phyloP scores from a whole-genome alignment of 2,113 vertebrate genomes.

The Pangasianodon hypophthalmus region DNA sequence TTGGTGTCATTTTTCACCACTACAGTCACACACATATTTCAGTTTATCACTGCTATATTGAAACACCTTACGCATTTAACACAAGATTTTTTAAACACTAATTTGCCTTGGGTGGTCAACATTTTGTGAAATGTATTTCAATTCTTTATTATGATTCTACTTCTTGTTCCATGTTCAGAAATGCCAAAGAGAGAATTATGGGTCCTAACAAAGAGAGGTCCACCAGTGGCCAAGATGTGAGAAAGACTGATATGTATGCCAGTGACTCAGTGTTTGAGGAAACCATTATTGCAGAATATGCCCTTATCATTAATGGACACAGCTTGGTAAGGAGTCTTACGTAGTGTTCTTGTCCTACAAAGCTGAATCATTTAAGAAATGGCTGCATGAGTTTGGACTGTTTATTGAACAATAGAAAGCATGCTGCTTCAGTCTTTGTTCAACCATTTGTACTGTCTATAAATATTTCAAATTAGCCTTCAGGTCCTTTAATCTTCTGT shows the following conservation, averaged over 20 bases:
- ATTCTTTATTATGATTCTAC: background rate
- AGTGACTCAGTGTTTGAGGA: constrained; percentile 73
- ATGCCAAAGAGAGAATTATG: constrained; percentile 72
- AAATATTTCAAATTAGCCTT: background rate
- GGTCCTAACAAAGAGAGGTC: constrained; percentile 62
- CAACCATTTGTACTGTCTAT: background rate
- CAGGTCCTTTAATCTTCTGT: background rate
- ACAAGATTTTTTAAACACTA: background rate
- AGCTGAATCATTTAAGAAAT: background rate
- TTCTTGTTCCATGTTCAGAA: constrained; percentile 62
- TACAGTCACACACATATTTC: background rate
- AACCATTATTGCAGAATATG: constrained; percentile 72
- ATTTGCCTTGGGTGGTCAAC: background rate
- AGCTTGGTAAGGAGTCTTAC: constrained; percentile 73
- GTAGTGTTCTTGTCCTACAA: background rate
- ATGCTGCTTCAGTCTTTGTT: background rate
- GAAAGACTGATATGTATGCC: constrained; percentile 62
- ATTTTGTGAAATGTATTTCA: background rate
- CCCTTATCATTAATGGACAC: constrained; percentile 78
- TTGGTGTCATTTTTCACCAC: background rate
- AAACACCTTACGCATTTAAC: background rate
- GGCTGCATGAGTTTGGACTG: background rate
- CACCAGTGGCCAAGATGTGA: constrained; percentile 55
- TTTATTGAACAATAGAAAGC: background rate
- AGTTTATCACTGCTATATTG: background rate